Conservation (phyloP, 2,113 vertebrate genomes). For the Climacteris rufus region DNA sequence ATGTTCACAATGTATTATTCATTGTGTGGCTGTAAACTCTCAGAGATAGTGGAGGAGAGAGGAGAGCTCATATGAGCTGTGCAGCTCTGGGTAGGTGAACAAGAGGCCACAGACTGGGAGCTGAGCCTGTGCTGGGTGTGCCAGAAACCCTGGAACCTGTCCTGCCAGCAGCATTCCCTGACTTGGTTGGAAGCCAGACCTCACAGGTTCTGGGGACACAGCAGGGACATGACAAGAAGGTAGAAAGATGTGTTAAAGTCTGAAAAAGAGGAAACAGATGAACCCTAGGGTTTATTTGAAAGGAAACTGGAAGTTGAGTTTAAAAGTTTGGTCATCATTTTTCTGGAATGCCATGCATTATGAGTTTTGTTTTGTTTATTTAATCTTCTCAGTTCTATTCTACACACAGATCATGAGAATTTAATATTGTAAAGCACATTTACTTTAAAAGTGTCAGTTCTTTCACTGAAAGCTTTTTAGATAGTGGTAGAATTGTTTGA, state of each 20-base stretch:
- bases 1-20: neutral
- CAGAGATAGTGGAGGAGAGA: rapidly evolving
- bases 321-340: neutral
- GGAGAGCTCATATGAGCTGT: rapidly evolving
- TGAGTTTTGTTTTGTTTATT: neutral
- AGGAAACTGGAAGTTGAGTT: neutral
- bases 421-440: neutral
- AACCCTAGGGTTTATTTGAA: neutral
- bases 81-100: neutral
- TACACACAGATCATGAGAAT: neutral
- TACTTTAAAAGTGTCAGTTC: neutral
- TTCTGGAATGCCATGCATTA: neutral
- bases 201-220: neutral
- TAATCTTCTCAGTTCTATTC: neutral
- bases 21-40: neutral
- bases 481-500: neutral
- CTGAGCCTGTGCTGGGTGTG: neutral
- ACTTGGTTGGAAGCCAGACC: neutral
- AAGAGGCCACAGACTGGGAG: neutral
- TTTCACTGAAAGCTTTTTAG: neutral
- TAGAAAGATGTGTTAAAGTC: neutral
- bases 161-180: neutral
- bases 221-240: rapidly evolving
- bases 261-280: neutral
- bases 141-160: neutral